These are phyloP conservation scores for Pomatorhinus ruficollis DNA, from an alignment of 2,113 vertebrate species.

Conservation along the genomic window DNA sequence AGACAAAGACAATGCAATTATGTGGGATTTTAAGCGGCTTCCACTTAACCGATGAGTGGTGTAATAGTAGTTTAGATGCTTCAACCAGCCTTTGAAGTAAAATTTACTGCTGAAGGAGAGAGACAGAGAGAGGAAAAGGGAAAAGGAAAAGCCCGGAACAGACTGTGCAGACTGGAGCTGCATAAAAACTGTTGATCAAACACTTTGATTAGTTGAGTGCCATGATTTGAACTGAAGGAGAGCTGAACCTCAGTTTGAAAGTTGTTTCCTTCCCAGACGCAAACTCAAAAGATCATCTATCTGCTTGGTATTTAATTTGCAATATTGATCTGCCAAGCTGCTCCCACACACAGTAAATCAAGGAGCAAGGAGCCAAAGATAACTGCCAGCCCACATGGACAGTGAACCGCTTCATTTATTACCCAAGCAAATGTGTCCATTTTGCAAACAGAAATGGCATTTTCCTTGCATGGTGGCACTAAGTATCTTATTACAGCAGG, in stretches of 20 bases:
- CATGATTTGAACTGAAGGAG: neutral
- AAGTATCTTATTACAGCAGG: neutral
- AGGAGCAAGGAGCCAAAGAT: neutral
- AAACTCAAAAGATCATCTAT: neutral
- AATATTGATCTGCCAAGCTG: neutral
- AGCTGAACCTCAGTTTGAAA: neutral
- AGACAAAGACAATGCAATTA: neutral
- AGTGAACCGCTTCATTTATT: neutral
- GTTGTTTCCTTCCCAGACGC: neutral
- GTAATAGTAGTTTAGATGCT: neutral
- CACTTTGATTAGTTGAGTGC: neutral
- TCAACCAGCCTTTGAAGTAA: neutral
- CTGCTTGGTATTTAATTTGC: neutral
- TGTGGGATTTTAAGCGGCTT: neutral
- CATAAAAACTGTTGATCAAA: neutral
- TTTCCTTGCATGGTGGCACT: neutral
- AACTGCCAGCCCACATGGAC: neutral
- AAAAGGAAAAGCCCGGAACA: neutral
- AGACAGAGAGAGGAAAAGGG: neutral
- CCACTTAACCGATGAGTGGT: neutral
- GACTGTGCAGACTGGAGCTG: neutral
- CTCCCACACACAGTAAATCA: neutral
- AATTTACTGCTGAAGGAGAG: neutral
- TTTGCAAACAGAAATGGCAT: neutral
- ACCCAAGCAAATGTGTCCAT: neutral